Percentiles rank a stretch among this genome's conserved stretches.
These are phyloP conservation scores for Clarias pachynema DNA, from an alignment of 2,797 vertebrate genomes.

Conservation along the genomic window DNA sequence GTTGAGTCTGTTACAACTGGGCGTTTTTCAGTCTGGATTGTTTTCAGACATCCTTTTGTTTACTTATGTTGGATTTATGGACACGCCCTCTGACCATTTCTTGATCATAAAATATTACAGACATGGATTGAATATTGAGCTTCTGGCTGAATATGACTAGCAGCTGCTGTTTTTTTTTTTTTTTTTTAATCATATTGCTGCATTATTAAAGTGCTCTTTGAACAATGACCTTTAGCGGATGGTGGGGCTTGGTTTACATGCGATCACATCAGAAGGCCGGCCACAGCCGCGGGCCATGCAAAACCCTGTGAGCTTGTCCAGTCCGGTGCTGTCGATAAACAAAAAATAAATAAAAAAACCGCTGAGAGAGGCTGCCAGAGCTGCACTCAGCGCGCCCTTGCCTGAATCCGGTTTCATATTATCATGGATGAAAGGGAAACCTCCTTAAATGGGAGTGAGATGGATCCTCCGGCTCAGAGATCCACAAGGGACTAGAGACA, in stretches of 20 bases:
- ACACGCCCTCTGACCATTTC: background rate
- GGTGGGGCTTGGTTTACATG: conserved; percentile 53
- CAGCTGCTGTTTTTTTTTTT: conserved; percentile 20
- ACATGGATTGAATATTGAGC: background rate
- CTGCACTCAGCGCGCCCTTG: conserved; percentile 47
- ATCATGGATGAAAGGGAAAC: conserved; percentile 58
- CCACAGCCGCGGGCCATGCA: conserved; percentile 48
- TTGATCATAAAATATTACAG: background rate
- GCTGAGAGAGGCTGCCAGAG: conserved; percentile 50
- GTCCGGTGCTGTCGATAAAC: conserved; percentile 43
- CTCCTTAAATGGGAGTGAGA: conserved; percentile 59
- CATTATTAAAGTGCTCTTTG: conserved; percentile 56
- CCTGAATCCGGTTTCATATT: conserved; percentile 61
- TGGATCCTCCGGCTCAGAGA: conserved; percentile 53
- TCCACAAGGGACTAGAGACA: conserved; percentile 55
- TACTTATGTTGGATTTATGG: background rate
- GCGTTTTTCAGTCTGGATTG: background rate
- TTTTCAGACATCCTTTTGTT: background rate
- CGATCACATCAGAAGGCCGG: conserved; percentile 47
- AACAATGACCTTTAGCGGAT: conserved; percentile 54
- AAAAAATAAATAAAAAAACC: conserved; percentile 17
- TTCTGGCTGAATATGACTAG: conserved; percentile 11
- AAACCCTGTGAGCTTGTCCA: conserved; percentile 44
- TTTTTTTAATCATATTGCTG: conserved; percentile 40
- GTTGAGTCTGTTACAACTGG: background rate